Evolutionary conservation across 2,888 invertebrate genomes (phyloP).

Genomic region (Diarsia brunnea): DNA sequence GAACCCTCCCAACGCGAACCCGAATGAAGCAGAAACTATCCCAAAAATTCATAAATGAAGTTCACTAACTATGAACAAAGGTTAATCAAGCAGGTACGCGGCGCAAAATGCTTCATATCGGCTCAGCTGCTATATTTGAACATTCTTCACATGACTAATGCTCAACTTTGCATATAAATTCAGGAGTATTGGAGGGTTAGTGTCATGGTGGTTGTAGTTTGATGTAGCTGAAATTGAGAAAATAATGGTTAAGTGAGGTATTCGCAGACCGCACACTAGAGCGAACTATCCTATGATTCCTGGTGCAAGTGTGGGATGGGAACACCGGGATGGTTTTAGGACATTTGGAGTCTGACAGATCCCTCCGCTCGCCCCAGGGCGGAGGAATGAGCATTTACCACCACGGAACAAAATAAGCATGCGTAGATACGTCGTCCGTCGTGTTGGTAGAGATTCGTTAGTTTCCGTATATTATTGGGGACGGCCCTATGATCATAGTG

Average conservation of each 20-base stretch:
- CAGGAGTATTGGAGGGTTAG: slow-evolving; percentile 24
- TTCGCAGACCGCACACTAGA: not conserved
- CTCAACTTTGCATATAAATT: slow-evolving; percentile 30
- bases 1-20: not conserved
- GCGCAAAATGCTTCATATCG: slow-evolving; percentile 42
- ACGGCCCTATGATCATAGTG: not conserved
- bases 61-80: slow-evolving; percentile 45
- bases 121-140: slow-evolving; percentile 30
- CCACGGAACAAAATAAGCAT: no score
- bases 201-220: not conserved
- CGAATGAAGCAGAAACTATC: slow-evolving; percentile 43
- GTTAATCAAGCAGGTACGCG: slow-evolving; percentile 54
- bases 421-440: no score
- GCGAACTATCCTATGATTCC: no score
- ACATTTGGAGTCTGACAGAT: no score
- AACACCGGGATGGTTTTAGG: no score
- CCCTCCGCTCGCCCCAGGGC: no score
- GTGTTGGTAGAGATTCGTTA: no score
- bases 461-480: no score
- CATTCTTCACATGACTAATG: slow-evolving; percentile 37
- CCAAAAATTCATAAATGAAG: slow-evolving; percentile 43
- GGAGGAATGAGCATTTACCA: no score
- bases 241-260: not conserved
- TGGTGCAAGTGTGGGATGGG: no score
- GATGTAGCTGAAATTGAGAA: not conserved